Base-by-base conservation (phyloP, 2,113 vertebrate species). In the Mus pahari region DNA sequence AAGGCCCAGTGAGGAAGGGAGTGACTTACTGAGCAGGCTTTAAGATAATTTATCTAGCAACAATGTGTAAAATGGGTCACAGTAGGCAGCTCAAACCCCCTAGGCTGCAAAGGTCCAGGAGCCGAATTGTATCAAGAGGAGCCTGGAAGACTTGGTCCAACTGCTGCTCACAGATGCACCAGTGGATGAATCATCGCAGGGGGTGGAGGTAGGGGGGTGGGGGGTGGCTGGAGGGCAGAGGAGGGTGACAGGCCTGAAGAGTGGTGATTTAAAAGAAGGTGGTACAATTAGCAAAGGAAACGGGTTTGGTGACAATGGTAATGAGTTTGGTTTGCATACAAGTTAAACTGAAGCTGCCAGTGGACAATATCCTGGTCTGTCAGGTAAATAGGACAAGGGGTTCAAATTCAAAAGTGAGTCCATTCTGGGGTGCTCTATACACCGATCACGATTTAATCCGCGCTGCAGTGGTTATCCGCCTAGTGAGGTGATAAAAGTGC, bases 231-330 rank as follows among this genome's bases (percentile, higher is more conserved):
- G 84, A 58, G 94, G 28, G 36, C 36, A 16, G 48, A 60, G 11
- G 78, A 39, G 12, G 89, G 79, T 24, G 16, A 62, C 66, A 78
- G 88, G 7, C 36, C 58, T 77, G 48, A 77, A 95, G n/a, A 94
- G 12, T 42, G 11, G 48, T 68, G 60, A 66, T 73, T 92, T 71
- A 22, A 94, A 95, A 91, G 62, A 89, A 20, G 7, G 84, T 28
- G 36, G 86, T 91, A 81, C 2, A 55, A 62, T 82, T 82, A 92
- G 93, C 66, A 89, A 91, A 86, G 42, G 81, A 88, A 93, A 91
- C 82, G 53, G 45, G 48, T 95, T 92, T 95, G 77, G 62, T 96
- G 70, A 93, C 93, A 89, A 95, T 66, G 42, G 86, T 28, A 31
- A 75, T 68, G 39, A 39, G 22, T 64, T 93, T 42, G n/a, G 26